Evolutionary conservation across 2,113 vertebrate species (phyloP).

Genomic region (Lycocorax pyrrhopterus): DNA sequence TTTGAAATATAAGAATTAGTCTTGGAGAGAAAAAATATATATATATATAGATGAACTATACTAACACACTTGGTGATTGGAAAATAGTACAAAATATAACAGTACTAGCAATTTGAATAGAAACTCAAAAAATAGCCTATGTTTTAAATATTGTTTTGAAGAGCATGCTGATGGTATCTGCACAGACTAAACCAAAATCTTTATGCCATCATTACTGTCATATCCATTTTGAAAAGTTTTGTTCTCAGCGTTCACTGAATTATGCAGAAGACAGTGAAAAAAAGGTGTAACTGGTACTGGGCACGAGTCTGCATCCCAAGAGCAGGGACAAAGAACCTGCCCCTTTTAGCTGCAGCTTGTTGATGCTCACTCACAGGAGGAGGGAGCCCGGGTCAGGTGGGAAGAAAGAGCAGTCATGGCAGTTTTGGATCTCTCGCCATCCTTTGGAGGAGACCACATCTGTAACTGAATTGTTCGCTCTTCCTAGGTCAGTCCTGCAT

Average conservation of each 20-base stretch:
- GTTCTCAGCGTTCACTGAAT: background rate
- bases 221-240: background rate
- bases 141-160: background rate
- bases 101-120: background rate
- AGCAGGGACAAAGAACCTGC: background rate
- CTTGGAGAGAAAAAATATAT: background rate
- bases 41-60: background rate
- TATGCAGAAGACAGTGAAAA: background rate
- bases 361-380: background rate
- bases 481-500: constrained; percentile 85
- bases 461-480: constrained; percentile 10
- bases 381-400: background rate
- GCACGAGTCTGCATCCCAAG: background rate
- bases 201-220: background rate
- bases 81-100: background rate
- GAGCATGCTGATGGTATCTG: background rate
- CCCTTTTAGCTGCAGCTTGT: background rate
- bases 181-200: background rate
- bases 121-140: background rate
- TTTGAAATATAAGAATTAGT: background rate
- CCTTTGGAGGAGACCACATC: background rate
- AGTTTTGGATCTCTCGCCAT: background rate
- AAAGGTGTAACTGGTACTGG: background rate
- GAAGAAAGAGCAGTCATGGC: background rate
- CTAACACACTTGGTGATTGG: background rate